Evolutionary conservation across 2,113 vertebrate species (phyloP).

Genomic region (Myocastor coypus): DNA sequence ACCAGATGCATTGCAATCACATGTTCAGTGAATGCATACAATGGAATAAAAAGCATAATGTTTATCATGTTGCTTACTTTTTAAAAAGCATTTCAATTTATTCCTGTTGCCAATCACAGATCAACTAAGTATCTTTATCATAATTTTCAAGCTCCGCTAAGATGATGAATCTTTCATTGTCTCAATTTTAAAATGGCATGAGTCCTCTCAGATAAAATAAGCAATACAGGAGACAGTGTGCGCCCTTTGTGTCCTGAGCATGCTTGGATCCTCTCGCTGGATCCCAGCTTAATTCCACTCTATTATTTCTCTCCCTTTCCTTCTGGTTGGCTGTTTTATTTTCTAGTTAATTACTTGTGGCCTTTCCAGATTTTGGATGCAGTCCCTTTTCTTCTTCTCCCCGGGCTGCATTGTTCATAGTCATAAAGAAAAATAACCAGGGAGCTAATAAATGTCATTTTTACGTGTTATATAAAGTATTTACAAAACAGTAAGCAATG

Average conservation of each 20-base stretch:
- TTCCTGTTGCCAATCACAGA: not conserved
- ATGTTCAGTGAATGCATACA: not conserved
- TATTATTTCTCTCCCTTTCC: conserved; percentile 9
- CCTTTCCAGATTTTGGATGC: conserved; percentile 47
- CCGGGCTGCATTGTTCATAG: conserved; percentile 56
- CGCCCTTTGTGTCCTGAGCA: not conserved
- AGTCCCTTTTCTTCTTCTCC: conserved; percentile 10
- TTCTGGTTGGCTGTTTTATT: not conserved
- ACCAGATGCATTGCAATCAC: not conserved
- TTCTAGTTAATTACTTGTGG: conserved; percentile 58
- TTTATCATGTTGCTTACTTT: not conserved
- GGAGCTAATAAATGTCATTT: conserved; percentile 74
- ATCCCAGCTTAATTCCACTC: not conserved
- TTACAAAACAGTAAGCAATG: conserved; percentile 76
- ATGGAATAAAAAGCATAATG: not conserved
- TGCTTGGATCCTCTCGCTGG: not conserved
- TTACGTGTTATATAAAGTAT: conserved; percentile 74
- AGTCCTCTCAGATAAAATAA: not conserved
- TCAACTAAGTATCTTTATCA: not conserved
- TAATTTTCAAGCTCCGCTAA: not conserved
- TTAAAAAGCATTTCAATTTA: not conserved
- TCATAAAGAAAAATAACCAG: conserved; percentile 68
- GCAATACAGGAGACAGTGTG: not conserved
- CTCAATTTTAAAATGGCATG: conserved; percentile 27
- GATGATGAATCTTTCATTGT: not conserved